Evolutionary conservation across 2,797 vertebrate species (phyloP).

Genomic region (Stomatorhinus walkeri): DNA sequence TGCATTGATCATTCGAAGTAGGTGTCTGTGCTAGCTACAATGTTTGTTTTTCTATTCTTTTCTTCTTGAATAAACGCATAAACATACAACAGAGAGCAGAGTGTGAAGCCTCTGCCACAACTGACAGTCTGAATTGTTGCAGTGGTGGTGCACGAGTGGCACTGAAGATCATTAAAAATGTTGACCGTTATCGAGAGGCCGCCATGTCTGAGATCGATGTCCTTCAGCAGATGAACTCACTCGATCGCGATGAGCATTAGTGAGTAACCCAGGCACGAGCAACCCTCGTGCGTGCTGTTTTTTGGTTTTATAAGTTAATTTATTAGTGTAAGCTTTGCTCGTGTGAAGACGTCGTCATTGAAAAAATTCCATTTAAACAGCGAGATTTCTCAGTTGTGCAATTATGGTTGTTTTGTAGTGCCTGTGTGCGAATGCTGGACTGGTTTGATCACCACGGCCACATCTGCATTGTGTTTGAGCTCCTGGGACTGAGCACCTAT

Average conservation of each 20-base stretch:
- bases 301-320: not conserved
- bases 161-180: constrained; percentile 89
- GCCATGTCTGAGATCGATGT: constrained; percentile 84
- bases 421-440: constrained; percentile 86
- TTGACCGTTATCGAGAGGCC: constrained; percentile 74
- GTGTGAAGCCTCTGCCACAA: not conserved
- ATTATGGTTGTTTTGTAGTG: constrained; percentile 49
- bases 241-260: constrained; percentile 77
- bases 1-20: constrained; percentile 81
- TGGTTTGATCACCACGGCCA: constrained; percentile 88
- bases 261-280: constrained; percentile 56
- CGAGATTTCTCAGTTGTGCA: not conserved
- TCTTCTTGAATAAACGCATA: not conserved
- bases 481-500: constrained; percentile 84
- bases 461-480: constrained; percentile 86
- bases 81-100: not conserved
- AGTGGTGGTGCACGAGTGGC: constrained; percentile 69
- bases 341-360: not conserved
- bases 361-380: not conserved
- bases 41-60: not conserved
- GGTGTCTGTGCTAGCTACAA: constrained; percentile 38
- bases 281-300: not conserved
- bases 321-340: not conserved
- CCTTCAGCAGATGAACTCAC: constrained; percentile 76
- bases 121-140: not conserved